Conservation (phyloP, 2,888 invertebrate species). For the Apeira syringaria region DNA sequence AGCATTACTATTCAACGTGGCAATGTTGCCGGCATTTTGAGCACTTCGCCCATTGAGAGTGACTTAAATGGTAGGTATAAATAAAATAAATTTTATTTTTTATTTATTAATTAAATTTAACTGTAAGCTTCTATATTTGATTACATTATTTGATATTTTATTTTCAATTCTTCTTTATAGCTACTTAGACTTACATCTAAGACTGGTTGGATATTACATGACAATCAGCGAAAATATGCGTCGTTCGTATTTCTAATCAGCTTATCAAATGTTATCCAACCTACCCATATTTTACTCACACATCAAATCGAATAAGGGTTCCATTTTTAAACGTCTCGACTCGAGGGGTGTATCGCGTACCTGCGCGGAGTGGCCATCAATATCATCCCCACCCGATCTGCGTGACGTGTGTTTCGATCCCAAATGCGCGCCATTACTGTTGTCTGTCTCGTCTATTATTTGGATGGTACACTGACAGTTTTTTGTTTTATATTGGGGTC, state of each 20-base stretch:
- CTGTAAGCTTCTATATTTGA: no score
- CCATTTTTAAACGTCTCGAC: slow-evolving; percentile 50
- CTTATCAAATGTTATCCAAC: slow-evolving; percentile 7
- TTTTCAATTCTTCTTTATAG: no score
- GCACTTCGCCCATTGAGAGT: no score
- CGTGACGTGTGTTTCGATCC: slow-evolving; percentile 49
- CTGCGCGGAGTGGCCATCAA: slow-evolving; percentile 67
- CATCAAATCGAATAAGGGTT: slow-evolving; percentile 34
- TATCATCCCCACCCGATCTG: slow-evolving; percentile 44
- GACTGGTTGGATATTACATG: no score
- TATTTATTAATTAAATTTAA: no score
- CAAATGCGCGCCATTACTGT: slow-evolving; percentile 55
- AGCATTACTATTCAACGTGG: no score
- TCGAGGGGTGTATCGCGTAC: slow-evolving; percentile 58
- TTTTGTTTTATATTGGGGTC: slow-evolving; percentile 4
- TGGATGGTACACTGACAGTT: slow-evolving; percentile 5
- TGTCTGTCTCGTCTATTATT: slow-evolving; percentile 46
- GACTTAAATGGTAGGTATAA: no score
- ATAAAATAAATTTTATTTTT: no score
- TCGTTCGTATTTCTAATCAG: slow-evolving; percentile 1
- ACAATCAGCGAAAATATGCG: no score
- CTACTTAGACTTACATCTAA: no score
- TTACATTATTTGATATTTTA: no score
- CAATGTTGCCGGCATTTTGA: no score
- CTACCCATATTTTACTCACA: slow-evolving; percentile 13